Base-by-base conservation (phyloP, 2,888 invertebrate species). In the Leptinotarsa haldemani region DNA sequence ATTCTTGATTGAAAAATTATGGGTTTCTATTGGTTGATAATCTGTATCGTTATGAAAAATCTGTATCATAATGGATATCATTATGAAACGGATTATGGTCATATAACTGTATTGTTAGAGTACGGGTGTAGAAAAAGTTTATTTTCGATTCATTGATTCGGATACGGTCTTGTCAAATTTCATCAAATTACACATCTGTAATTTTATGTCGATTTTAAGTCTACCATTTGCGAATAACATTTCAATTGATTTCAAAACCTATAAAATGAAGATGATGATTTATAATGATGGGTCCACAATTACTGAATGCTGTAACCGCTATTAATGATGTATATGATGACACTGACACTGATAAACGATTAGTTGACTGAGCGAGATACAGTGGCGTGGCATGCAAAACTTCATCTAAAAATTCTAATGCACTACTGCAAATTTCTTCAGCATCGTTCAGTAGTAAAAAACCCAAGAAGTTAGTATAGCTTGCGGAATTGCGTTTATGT, bases 281-380 rank as follows among this genome's bases (percentile, higher is more conserved):
- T 56, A 56, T 20, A 9, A 25, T 22, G 22, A 20, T 22, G 15
- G 56, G 12, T 56, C 15, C 20, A 56, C 22, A 22, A 56, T 56
- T 56, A 20, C 13, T 22, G 13, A 13, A 22, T 22, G 22, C 13
- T 25, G 20, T 22, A 15, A 22, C 56, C 4, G 22, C 56, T 56
- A 56, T 22, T 15, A 56, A 22, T 20, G 56, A 20, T 22, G 22
- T 22, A 25, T 22, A 20, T 20, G 22, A 56, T 56, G 56, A 22
- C 56, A 56, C 20, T 56, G 56, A 56, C 56, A 56, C 22, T 56
- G 56, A 56, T 56, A 15, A 13, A 56, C 16, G 56, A 56, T 22
- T 4, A 22, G 22, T 56, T 56, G 15, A 56, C 25, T 13, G 12
- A 22, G 15, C 4, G 22, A 20, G 16, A 56, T 20, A 20, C 56